Percentiles rank a stretch among this genome's conserved stretches.
These are phyloP conservation scores for Artibeus jamaicensis DNA, from an alignment of 2,797 vertebrate genomes.

Conservation along the genomic window DNA sequence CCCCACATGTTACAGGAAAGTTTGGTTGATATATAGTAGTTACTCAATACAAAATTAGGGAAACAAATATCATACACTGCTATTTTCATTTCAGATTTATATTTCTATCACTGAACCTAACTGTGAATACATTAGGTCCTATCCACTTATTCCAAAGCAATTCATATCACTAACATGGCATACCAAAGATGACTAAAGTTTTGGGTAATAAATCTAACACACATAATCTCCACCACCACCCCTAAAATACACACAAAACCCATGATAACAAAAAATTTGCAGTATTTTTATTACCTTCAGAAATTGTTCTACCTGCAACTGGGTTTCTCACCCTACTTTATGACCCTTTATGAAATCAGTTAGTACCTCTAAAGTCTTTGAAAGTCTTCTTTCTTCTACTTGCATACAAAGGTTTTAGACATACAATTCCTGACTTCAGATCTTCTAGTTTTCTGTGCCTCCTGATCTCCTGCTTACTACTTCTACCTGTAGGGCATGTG, in stretches of 20 bases:
- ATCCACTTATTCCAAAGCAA: not conserved
- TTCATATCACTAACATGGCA: not conserved
- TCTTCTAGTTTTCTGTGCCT: not conserved
- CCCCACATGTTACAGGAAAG: not conserved
- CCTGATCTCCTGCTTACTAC: not conserved
- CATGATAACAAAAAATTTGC: not conserved
- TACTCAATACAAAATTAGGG: not conserved
- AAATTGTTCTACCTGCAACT: not conserved
- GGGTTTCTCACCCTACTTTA: not conserved
- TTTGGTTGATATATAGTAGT: not conserved
- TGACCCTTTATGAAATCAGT: constrained; percentile 16
- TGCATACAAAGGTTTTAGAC: not conserved
- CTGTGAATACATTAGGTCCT: not conserved
- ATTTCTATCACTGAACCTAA: constrained; percentile 11
- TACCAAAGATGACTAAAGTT: not conserved
- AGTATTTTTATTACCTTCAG: not conserved
- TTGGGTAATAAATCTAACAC: not conserved
- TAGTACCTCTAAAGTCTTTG: not conserved
- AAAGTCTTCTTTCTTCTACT: not conserved
- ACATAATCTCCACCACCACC: too few species aligned
- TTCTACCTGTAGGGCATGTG: not conserved
- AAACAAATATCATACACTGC: not conserved
- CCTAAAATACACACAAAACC: not conserved
- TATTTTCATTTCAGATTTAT: not conserved
- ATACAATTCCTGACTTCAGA: not conserved